These are phyloP conservation scores for Corythoichthys intestinalis DNA, from an alignment of 2,113 vertebrate genomes.

Conservation along the genomic window DNA sequence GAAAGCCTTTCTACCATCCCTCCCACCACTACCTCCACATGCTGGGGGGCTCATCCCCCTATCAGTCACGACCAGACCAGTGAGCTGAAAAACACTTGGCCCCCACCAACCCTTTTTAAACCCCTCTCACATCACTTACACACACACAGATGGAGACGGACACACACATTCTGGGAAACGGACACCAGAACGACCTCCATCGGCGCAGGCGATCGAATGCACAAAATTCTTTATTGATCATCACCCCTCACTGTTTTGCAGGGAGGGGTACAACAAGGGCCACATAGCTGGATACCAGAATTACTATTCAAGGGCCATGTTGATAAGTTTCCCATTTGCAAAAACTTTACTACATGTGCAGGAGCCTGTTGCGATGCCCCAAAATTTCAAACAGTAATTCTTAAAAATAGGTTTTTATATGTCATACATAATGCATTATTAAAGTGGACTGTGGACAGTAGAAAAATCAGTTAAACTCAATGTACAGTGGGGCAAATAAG, in stretches of 20 bases:
- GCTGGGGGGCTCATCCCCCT: conserved; percentile 51
- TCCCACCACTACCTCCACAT: conserved; percentile 50
- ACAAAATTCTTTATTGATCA: conserved; percentile 73
- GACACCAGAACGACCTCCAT: conserved; percentile 28
- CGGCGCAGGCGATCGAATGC: conserved; percentile 50
- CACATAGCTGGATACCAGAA: conserved; percentile 48
- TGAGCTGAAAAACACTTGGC: conserved; percentile 48
- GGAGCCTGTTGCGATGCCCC: background rate
- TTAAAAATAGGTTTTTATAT: background rate
- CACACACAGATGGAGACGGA: conserved; percentile 35
- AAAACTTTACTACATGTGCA: background rate
- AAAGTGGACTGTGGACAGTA: too few species aligned
- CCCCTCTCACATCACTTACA: conserved; percentile 34
- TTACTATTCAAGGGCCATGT: background rate
- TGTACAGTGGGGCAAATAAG: too few species aligned
- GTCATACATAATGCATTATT: background rate
- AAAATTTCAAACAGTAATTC: background rate
- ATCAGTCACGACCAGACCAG: conserved; percentile 63
- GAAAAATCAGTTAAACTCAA: too few species aligned
- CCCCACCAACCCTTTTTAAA: conserved; percentile 25
- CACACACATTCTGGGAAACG: conserved; percentile 31
- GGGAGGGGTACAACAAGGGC: conserved; percentile 34
- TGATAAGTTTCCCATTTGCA: background rate
- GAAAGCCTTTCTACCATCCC: conserved; percentile 66
- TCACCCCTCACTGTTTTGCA: conserved; percentile 34